Evolutionary conservation across 2,888 invertebrate genomes (phyloP), one percentile per base, ranked within the genome.

Genomic region (Thereva unica): DNA sequence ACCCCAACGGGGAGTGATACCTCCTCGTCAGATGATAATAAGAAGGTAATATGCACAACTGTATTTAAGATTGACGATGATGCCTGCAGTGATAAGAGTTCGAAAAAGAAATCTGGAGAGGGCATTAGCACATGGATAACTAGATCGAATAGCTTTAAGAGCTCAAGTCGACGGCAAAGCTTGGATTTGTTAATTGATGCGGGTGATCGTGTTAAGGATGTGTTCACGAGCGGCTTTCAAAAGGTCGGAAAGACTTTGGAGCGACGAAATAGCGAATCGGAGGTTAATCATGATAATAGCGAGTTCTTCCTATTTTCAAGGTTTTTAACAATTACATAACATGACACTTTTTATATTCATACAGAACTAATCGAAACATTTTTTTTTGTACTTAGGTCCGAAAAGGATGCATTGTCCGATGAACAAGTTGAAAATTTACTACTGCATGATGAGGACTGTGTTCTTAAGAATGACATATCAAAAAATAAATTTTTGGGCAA

Each of bases 181-280:
- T 80, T 92, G 41, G 92, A 92, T 74, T 87, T 90, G 68, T 76
- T 92, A 35, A 84, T 91, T 75, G 91, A 91, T 71, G 91, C 91
- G 0, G 87, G 91, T 44, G 91, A 91, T 78, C 87, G 89, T 75
- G 88, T 92, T 69, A 92, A 92, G 78, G 92, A 92, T 80, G 88
- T 91, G 75, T 87, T 92, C 72, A 86, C 84, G 64, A 91, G 91
- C 77, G 91, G 92, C 75, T 87, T 89, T 78, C 87, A 88, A 84
- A 87, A 83, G 83, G 82, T 88, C 66, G 88, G 88, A 73, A 87
- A 87, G 71, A 84, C 84, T 53, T 83, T 86, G 64, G 91, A 91
- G 78, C 84, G 91, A 7, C 85, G 91, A 70, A 88, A 88, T 40
- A 90, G 90, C 61, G 86, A 87, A 72, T 88, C 89, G 0, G 85